These are phyloP conservation scores for Mesembrinibis cayennensis DNA, from an alignment of 2,113 vertebrate species.

Conservation along the genomic window DNA sequence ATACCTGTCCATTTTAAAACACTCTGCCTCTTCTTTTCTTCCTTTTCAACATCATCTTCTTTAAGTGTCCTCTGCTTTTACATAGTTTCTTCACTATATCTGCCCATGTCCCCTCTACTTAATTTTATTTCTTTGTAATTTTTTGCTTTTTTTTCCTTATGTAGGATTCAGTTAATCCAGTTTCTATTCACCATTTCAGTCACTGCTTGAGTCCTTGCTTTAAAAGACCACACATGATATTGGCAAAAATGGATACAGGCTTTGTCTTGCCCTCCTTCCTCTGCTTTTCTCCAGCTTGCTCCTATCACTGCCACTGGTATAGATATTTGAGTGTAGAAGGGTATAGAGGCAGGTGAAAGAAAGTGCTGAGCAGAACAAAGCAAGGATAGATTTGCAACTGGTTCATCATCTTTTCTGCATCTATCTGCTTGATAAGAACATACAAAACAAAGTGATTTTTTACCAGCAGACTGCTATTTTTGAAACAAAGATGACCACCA, in stretches of 20 bases:
- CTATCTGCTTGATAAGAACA: background rate
- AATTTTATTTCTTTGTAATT: background rate
- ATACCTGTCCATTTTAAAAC: background rate
- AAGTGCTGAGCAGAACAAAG: background rate
- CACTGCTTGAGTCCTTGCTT: background rate
- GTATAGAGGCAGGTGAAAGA: background rate
- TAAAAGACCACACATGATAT: background rate
- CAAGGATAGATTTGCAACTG: background rate
- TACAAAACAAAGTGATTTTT: background rate
- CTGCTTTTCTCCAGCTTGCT: background rate
- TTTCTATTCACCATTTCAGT: background rate
- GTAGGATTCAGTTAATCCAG: background rate
- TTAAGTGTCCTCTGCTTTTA: background rate
- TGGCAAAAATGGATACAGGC: background rate
- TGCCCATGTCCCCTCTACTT: background rate
- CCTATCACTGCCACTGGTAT: background rate
- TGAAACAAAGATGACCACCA: background rate
- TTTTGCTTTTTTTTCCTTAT: background rate
- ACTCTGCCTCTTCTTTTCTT: background rate
- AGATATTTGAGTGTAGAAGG: background rate
- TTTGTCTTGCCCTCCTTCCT: background rate
- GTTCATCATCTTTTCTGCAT: background rate
- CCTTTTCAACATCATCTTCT: background rate
- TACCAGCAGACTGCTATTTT: background rate
- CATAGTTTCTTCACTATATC: background rate